Base-by-base conservation (phyloP, 2,888 invertebrate genomes). In the Cenopis cana region DNA sequence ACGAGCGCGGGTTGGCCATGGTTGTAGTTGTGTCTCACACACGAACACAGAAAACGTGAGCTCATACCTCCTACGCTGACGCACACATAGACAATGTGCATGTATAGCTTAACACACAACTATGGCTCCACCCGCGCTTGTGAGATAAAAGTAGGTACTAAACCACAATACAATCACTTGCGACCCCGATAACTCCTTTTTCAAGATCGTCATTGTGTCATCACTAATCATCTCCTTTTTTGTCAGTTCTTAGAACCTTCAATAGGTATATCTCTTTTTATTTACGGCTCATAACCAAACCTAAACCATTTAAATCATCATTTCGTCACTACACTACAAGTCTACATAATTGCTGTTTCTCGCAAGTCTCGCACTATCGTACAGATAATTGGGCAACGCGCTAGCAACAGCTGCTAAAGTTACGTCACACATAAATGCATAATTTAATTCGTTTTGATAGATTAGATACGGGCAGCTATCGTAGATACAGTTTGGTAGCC, bases 361-460 rank as follows among this genome's bases (percentile, higher is more conserved):
- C 41, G 14, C 41, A n/a, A 24, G 20, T 67, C 12, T 57, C 36
- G 12, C n/a, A 1, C 14, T 36, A 20, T 59, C 14, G 8, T 59
- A 9, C 29, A n/a, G 52, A 59, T 68, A 18, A 33, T 29, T 11
- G 49, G 14, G 10, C 11, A 12, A 46, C 46, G 29, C 55, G 9
- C 5, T n/a, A 46, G 12, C n/a, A 38, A 52, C 24, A n/a, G 24
- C 17, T 29, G 24, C 20, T 29, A n/a, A 49, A 49, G 11, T 56
- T 49, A 61, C 68, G 33, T 69, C 61, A 62, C 41, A 33, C 20
- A 29, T 1, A 59, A 68, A 62, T 68, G 68, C 61, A 62, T 12
- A 33, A 33, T 49, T 18, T 46, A 46, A 57, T 64, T 38, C 24
- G 57, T 52, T 69, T 62, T 38, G 24, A 11, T 11, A 38, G 29